phyloP scores from a whole-genome alignment of 2,113 vertebrate genomes.

The Columba janthina region DNA sequence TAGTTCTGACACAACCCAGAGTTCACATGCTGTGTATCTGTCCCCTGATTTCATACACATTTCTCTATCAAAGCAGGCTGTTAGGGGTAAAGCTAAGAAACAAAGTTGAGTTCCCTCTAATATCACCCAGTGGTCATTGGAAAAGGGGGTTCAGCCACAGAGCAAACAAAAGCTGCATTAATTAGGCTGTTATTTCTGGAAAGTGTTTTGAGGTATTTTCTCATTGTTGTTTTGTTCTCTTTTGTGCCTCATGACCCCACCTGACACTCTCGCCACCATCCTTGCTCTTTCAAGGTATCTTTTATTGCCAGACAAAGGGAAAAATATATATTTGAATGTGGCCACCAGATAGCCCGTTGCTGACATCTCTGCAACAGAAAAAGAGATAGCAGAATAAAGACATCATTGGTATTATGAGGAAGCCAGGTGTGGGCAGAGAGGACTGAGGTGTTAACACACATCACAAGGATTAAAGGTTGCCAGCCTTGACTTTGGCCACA shows the following conservation, averaged over 20 bases:
- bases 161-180: slow-evolving; percentile 48
- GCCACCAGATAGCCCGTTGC: not conserved
- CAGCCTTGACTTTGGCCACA: not conserved
- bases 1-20: slow-evolving; percentile 19
- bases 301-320: slow-evolving; percentile 58
- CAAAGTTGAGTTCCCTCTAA: not conserved
- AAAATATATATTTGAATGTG: slow-evolving; percentile 54
- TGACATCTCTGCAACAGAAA: slow-evolving; percentile 1
- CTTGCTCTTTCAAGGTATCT: slow-evolving; percentile 49
- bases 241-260: slow-evolving; percentile 18
- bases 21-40: slow-evolving; percentile 5
- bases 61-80: slow-evolving; percentile 34
- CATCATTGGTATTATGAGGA: not conserved
- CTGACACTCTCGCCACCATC: slow-evolving; percentile 52
- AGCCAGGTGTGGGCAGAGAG: not conserved
- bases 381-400: slow-evolving; percentile 18
- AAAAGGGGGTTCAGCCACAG: not conserved
- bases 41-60: slow-evolving; percentile 11
- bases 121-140: not conserved
- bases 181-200: slow-evolving; percentile 53
- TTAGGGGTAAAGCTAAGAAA: slow-evolving; percentile 25
- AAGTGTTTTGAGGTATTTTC: slow-evolving; percentile 46
- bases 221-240: slow-evolving; percentile 31
- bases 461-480: slow-evolving; percentile 23
- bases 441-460: not conserved